Evolutionary conservation across 2,888 invertebrate species (phyloP).

Genomic region (Tetanocera ferruginea): DNA sequence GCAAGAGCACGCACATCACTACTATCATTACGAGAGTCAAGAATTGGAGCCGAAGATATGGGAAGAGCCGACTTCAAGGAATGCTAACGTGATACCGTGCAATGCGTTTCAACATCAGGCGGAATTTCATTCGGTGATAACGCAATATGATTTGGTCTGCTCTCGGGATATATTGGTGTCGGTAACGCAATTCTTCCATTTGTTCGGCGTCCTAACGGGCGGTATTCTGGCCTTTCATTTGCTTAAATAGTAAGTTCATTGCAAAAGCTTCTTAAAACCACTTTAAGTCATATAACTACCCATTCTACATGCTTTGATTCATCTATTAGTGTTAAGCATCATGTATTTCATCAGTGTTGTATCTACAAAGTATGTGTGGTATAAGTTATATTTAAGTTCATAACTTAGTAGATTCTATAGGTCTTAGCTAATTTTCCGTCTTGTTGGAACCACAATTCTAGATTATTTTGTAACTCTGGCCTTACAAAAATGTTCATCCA

Average conservation of each 20-base stretch:
- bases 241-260: slow-evolving; percentile 66
- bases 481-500: background rate
- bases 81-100: slow-evolving; percentile 67
- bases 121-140: slow-evolving; percentile 67
- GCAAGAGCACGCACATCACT: slow-evolving; percentile 66
- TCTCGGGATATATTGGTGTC: slow-evolving; percentile 70
- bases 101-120: slow-evolving; percentile 66
- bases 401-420: too few relatives aligned
- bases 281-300: too few relatives aligned
- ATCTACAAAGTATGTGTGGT: too few relatives aligned
- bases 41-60: slow-evolving; percentile 63
- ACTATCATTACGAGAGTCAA: slow-evolving; percentile 62
- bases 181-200: slow-evolving; percentile 71
- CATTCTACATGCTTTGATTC: too few relatives aligned
- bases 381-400: too few relatives aligned
- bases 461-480: background rate
- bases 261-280: too few relatives aligned
- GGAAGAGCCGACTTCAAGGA: slow-evolving; percentile 63
- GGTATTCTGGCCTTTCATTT: slow-evolving; percentile 69
- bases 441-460: too few relatives aligned
- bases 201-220: slow-evolving; percentile 71
- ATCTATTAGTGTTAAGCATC: too few relatives aligned
- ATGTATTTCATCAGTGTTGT: too few relatives aligned
- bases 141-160: slow-evolving; percentile 71
- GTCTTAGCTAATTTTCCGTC: too few relatives aligned